Evolutionary conservation across 2,888 invertebrate genomes (phyloP).

Genomic region (Oligia latruncula): DNA sequence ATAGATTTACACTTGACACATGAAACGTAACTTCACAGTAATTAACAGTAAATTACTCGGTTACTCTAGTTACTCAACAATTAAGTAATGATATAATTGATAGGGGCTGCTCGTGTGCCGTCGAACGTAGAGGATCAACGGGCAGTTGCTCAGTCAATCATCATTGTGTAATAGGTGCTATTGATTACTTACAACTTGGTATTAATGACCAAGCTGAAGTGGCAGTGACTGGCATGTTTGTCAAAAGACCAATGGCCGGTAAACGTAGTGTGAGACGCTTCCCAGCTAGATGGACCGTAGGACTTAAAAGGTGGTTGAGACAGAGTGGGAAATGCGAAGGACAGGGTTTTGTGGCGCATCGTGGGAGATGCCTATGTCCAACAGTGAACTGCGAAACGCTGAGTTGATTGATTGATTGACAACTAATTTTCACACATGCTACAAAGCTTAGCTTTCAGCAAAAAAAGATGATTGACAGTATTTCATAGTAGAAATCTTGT

Average conservation of each 20-base stretch:
- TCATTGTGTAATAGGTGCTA: slow-evolving; percentile 13
- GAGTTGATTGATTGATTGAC: too few species aligned
- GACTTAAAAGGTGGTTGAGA: too few species aligned
- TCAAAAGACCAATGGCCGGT: too few species aligned
- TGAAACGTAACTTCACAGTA: neutral
- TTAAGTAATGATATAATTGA: slow-evolving; percentile 50
- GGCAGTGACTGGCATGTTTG: too few species aligned
- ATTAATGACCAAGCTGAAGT: neutral
- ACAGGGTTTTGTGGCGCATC: too few species aligned
- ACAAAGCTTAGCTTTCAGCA: too few species aligned
- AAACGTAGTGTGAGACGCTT: too few species aligned
- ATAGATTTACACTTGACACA: slow-evolving; percentile 15
- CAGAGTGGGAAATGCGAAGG: too few species aligned
- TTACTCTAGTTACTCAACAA: slow-evolving; percentile 39
- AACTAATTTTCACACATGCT: neutral
- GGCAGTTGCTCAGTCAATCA: slow-evolving; percentile 4
- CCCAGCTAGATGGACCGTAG: too few species aligned
- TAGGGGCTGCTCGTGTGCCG: slow-evolving; percentile 22
- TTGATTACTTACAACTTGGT: neutral
- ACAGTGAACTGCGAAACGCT: too few species aligned
- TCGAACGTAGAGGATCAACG: slow-evolving; percentile 1
- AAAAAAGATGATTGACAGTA: neutral
- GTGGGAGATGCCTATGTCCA: too few species aligned
- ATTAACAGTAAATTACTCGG: neutral
- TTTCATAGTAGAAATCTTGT: neutral